Percentiles rank a stretch among this genome's conserved stretches.
phyloP scores from a whole-genome alignment of 2,113 vertebrate species.

The Erythrocebus patas region DNA sequence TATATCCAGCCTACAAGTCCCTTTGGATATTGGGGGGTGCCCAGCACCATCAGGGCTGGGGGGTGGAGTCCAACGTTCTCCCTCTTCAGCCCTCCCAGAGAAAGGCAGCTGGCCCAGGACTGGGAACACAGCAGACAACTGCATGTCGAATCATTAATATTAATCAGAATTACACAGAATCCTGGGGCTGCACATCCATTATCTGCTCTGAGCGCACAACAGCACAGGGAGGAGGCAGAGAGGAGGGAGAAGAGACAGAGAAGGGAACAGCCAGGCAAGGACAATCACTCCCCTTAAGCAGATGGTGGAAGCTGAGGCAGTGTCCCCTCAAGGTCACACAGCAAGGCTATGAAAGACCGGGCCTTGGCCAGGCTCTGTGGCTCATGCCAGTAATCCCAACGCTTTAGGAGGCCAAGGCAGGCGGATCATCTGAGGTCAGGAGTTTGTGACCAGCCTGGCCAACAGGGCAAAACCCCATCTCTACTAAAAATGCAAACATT shows the following conservation, averaged over 20 bases:
- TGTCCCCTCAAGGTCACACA: not conserved
- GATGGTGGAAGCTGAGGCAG: slow-evolving; percentile 6
- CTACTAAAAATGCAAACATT: too few relatives aligned
- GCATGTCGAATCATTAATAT: slow-evolving; percentile 83
- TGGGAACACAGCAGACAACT: slow-evolving; percentile 83
- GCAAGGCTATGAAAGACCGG: not conserved
- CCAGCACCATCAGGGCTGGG: not conserved
- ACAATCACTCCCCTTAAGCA: not conserved
- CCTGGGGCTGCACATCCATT: slow-evolving; percentile 44
- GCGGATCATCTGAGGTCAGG: too few relatives aligned
- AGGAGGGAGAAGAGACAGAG: not conserved
- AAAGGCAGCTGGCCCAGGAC: slow-evolving; percentile 90
- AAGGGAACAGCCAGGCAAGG: not conserved
- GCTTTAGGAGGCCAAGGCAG: too few relatives aligned
- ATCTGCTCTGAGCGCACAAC: slow-evolving; percentile 25
- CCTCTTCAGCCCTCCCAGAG: slow-evolving; percentile 84
- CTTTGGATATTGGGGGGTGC: not conserved
- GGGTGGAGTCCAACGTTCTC: not conserved
- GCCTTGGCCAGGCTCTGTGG: too few relatives aligned
- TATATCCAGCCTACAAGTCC: too few relatives aligned
- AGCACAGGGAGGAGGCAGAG: not conserved
- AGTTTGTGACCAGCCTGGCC: too few relatives aligned
- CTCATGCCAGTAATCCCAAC: too few relatives aligned
- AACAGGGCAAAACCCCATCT: too few relatives aligned
- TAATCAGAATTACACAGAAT: slow-evolving; percentile 57